A percentile compares a stretch with the other conserved stretches of the same genome.
Conservation (phyloP, 2,113 vertebrate genomes). For the Pavo muticus region DNA sequence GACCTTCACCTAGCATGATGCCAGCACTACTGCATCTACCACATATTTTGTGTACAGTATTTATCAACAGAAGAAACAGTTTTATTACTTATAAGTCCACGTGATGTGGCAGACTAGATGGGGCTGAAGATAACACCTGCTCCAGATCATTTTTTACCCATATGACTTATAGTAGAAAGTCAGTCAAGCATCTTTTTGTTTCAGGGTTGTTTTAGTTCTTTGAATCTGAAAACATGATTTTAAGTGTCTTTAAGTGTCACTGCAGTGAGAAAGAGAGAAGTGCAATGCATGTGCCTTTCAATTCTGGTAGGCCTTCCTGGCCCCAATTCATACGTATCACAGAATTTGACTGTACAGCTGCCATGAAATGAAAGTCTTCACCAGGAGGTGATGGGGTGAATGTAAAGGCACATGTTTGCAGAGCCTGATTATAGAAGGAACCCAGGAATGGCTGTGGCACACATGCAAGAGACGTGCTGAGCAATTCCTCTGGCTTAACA, state of each 20-base stretch:
- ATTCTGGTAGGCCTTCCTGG: not conserved
- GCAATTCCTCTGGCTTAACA: conserved; percentile 11
- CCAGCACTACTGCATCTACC: not conserved
- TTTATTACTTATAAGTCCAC: not conserved
- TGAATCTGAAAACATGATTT: not conserved
- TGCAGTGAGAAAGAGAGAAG: not conserved
- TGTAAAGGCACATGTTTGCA: not conserved
- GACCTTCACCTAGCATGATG: not conserved
- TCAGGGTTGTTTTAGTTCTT: not conserved
- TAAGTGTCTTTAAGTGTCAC: not conserved
- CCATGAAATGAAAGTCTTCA: not conserved
- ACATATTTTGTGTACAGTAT: not conserved
- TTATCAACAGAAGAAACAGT: not conserved
- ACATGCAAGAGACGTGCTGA: conserved; percentile 13
- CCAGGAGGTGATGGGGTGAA: not conserved
- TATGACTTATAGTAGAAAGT: not conserved
- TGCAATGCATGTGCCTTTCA: not conserved
- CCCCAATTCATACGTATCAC: not conserved
- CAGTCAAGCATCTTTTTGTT: not conserved
- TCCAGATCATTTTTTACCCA: not conserved
- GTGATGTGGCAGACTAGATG: not conserved
- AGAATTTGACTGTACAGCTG: conserved; percentile 24
- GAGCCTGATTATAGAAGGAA: not conserved
- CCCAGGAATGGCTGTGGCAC: fast-evolving
- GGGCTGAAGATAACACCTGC: not conserved